Evolutionary conservation across 2,797 vertebrate genomes (phyloP), one percentile per base, ranked within the genome.

Genomic region (Rhinophrynus dorsalis): DNA sequence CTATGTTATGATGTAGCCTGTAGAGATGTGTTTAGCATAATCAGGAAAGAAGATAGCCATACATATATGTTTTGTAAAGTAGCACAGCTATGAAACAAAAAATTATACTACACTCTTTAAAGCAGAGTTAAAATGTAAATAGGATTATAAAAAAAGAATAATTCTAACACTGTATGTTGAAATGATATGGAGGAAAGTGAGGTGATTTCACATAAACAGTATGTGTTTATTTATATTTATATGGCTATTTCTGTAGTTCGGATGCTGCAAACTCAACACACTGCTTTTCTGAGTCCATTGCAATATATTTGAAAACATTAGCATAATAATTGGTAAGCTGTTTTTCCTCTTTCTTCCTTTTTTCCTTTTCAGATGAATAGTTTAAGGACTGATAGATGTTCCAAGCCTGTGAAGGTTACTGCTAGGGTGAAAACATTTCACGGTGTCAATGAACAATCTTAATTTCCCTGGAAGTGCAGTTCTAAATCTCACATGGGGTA

Each of bases 251-350:
- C 82, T 67, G 67, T 80, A 79, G 84, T 81, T 80, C 76, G 65
- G 71, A 79, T 75, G 75, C 63, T 70, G 83, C 78, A 86, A 84
- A 82, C 44, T 51, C n/a, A 62, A 71, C 60, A 85, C 84, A 84
- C 84, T 87, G 84, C 83, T 80, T 85, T 89, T 85, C 81, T 81
- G 84, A 93, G 91, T 90, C 87, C 88, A 82, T 87, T 86, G 83
- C 90, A 89, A 88, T 89, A 85, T 86, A 89, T 85, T 80, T 83
- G 84, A 84, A 85, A 77, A 54, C 84, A 94, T 95, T 95, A 93
- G 88, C 92, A 95, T 95, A 92, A 94, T 91, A 92, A 91, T 92
- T 90, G 87, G 83, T 90, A 85, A 88, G 84, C 84, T 90, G 40
- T 71, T 71, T 63, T 42, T 42, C 58, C 51, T 37, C n/a, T 38